Conservation (phyloP, 2,888 invertebrate genomes). For the Perithous albicinctus region DNA sequence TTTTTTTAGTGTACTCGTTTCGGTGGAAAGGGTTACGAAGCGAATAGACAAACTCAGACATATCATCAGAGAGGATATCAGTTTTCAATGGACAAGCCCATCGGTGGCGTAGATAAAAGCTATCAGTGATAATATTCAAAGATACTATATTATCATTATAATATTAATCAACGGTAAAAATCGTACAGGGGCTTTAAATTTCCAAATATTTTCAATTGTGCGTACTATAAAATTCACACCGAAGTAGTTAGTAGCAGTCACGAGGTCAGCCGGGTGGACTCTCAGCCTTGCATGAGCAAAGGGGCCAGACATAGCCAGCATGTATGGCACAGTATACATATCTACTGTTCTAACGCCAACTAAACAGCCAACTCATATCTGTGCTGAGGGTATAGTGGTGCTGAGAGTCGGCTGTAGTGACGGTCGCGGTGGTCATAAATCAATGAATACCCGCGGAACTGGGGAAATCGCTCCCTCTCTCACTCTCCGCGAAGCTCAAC, state of each 20-base stretch:
- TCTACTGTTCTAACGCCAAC: conserved; percentile 13
- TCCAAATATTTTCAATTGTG: neutral
- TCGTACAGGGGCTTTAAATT: too few species aligned
- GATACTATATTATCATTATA: too few species aligned
- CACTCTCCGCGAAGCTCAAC: conserved; percentile 47
- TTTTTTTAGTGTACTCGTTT: neutral
- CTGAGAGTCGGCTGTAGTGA: conserved; percentile 48
- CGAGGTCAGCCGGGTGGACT: conserved; percentile 43
- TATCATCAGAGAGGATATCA: neutral
- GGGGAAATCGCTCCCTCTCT: conserved; percentile 44
- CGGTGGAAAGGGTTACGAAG: neutral
- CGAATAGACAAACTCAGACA: neutral
- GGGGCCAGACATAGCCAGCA: neutral
- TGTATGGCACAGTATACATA: neutral
- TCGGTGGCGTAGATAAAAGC: too few species aligned
- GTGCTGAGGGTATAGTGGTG: conserved; percentile 29
- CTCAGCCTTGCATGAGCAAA: neutral
- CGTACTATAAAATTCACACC: neutral
- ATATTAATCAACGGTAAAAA: too few species aligned
- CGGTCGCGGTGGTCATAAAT: conserved; percentile 65
- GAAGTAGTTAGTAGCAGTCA: conserved; percentile 27
- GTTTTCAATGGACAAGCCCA: conserved; percentile 16
- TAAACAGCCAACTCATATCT: conserved; percentile 37
- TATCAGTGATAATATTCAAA: too few species aligned
- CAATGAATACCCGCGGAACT: conserved; percentile 66